Conservation (phyloP, 1,140 invertebrate genomes). For the Babylonia areolata region DNA sequence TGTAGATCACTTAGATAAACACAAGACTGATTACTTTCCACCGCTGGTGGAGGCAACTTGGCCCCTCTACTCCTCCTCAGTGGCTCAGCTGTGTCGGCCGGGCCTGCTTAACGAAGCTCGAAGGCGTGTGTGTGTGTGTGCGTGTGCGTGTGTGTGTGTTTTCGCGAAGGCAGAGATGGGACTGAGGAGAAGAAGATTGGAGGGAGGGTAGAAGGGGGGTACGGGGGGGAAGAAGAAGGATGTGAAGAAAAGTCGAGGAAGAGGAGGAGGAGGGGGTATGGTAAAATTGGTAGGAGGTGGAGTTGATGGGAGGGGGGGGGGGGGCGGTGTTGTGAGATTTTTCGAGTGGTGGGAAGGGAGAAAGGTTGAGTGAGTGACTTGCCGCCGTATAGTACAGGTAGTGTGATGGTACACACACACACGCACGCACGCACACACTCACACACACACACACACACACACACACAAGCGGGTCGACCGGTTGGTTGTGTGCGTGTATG, state of each 20-base stretch:
- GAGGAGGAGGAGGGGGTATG: not conserved
- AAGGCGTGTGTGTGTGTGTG: not conserved
- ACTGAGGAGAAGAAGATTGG: no score
- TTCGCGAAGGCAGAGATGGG: no score
- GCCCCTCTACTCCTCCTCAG: not conserved
- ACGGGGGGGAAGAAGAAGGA: no score
- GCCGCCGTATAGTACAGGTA: no score
- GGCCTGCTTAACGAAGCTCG: not conserved
- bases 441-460: no score
- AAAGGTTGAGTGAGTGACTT: not conserved
- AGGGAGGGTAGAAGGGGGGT: no score
- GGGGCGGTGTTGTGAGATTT: not conserved
- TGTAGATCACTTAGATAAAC: conserved; percentile 12
- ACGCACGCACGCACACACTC: no score
- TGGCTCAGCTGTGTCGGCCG: not conserved
- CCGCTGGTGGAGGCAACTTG: not conserved
- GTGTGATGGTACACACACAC: no score
- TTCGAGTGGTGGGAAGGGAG: not conserved
- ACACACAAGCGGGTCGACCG: no score
- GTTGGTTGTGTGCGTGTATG: no score
- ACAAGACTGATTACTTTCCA: conserved; percentile 3
- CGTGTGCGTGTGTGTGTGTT: not conserved
- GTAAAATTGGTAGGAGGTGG: not conserved
- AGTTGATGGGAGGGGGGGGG: not conserved
- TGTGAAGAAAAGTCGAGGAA: not conserved